A percentile compares a stretch with the other conserved stretches of the same genome.
These are phyloP conservation scores for Climacteris rufus DNA, from an alignment of 2,113 vertebrate genomes.

Conservation along the genomic window DNA sequence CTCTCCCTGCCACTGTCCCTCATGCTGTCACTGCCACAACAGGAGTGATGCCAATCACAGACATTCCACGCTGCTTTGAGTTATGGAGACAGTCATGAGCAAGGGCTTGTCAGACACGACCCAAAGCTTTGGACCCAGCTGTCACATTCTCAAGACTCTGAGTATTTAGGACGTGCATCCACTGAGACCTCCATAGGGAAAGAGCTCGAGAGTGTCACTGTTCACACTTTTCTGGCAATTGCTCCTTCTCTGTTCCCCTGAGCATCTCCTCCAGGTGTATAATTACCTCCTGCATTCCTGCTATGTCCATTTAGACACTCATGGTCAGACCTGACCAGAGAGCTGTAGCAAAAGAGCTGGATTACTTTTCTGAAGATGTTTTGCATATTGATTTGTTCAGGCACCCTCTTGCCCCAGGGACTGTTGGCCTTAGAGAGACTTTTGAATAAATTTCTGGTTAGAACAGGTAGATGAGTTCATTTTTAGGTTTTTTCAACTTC, in stretches of 20 bases:
- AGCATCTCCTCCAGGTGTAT: neutral
- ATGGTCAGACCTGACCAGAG: neutral
- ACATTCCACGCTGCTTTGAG: neutral
- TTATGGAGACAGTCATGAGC: neutral
- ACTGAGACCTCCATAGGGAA: neutral
- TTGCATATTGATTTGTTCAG: neutral
- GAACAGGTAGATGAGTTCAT: neutral
- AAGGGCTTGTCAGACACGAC: neutral
- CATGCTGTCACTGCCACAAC: neutral
- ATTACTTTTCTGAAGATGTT: neutral
- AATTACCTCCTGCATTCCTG: neutral
- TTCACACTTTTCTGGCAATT: neutral
- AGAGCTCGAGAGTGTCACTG: neutral
- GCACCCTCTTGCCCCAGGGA: neutral
- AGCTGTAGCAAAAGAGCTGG: neutral
- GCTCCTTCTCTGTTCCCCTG: neutral
- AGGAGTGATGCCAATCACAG: neutral
- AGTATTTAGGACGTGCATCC: neutral
- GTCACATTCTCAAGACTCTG: neutral
- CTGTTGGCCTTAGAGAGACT: neutral
- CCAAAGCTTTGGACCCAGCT: neutral
- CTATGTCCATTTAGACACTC: neutral
- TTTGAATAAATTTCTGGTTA: neutral
- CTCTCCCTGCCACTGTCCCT: neutral
- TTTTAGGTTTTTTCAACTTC: neutral